Conservation (phyloP, 2,797 vertebrate species). For the Tiaroga cobitis region DNA sequence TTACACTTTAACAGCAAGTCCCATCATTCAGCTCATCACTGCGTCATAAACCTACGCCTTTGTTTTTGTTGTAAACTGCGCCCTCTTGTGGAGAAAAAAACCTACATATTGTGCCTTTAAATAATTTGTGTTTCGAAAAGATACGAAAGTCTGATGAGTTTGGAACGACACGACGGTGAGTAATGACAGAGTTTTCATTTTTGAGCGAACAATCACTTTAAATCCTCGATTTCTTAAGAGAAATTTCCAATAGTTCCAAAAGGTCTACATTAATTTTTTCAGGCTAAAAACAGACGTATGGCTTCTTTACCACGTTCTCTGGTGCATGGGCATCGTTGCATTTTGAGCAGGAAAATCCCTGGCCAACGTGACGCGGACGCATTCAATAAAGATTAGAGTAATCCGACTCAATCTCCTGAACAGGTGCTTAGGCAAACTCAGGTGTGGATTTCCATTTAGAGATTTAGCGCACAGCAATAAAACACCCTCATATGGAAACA, state of each 20-base stretch:
- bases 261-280: not conserved
- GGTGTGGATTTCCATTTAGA: slow-evolving; percentile 24
- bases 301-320: not conserved
- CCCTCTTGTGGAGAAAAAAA: too few species aligned
- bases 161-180: not conserved
- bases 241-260: not conserved
- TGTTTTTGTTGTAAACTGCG: too few species aligned
- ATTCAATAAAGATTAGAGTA: slow-evolving; percentile 75
- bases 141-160: not conserved
- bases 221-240: not conserved
- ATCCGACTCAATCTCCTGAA: slow-evolving; percentile 74
- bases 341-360: not conserved
- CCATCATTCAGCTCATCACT: too few species aligned
- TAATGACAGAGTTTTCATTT: not conserved
- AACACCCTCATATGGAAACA: slow-evolving; percentile 1
- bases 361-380: slow-evolving; percentile 65
- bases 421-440: slow-evolving; percentile 60
- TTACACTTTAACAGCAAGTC: too few species aligned
- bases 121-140: not conserved
- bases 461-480: slow-evolving; percentile 39
- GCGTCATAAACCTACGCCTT: too few species aligned
- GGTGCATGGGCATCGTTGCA: not conserved
- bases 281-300: not conserved
- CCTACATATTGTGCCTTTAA: too few species aligned
- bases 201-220: not conserved